Conservation (phyloP, 2,888 invertebrate species). For the Campoplex nolae region DNA sequence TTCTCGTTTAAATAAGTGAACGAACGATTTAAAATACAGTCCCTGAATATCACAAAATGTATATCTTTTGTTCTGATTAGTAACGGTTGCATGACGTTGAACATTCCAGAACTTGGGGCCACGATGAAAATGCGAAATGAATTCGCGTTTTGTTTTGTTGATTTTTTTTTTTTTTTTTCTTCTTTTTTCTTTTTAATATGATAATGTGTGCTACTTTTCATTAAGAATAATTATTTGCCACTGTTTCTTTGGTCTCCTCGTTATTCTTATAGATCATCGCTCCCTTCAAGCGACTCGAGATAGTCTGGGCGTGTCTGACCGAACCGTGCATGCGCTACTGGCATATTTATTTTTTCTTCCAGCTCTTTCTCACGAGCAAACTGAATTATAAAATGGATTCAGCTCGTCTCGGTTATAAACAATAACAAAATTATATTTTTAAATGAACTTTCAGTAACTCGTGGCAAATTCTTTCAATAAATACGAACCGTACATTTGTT, state of each 20-base stretch:
- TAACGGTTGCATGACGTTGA: background rate
- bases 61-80: background rate
- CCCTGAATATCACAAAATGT: background rate
- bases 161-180: no score
- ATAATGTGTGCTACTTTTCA: constrained; percentile 21
- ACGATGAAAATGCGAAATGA: background rate
- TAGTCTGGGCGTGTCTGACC: constrained; percentile 37
- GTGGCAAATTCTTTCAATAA: background rate
- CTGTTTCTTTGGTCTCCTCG: constrained; percentile 3
- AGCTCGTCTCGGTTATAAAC: background rate
- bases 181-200: background rate
- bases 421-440: background rate
- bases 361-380: background rate
- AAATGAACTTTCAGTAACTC: background rate
- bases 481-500: background rate
- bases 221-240: constrained; percentile 19
- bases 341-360: constrained; percentile 25
- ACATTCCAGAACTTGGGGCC: background rate
- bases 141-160: background rate
- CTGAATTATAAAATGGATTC: background rate
- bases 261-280: constrained; percentile 30
- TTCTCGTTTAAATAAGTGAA: background rate
- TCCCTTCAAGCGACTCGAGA: background rate
- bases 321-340: constrained; percentile 33
- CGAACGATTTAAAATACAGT: background rate